These are phyloP conservation scores for Tetropium fuscum DNA, from an alignment of 2,888 invertebrate species.

Conservation along the genomic window DNA sequence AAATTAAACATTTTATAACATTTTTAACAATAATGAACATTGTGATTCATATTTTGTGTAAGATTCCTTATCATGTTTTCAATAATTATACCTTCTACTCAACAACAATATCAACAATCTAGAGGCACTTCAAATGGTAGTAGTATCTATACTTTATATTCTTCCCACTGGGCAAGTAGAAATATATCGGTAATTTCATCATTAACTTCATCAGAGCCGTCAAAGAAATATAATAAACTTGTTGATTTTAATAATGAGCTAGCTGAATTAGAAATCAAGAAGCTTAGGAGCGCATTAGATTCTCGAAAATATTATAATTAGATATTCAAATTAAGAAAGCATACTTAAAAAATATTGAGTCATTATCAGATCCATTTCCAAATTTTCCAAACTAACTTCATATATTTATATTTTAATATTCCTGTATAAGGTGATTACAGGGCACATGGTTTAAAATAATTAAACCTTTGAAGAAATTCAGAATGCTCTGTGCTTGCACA, in stretches of 20 bases:
- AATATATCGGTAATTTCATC: not conserved
- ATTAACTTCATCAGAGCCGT: not conserved
- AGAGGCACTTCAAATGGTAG: not conserved
- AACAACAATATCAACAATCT: not conserved
- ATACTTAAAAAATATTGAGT: slow-evolving; percentile 1
- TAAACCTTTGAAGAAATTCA: too few species aligned
- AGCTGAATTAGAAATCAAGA: slow-evolving; percentile 1
- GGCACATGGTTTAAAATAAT: too few species aligned
- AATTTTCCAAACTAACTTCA: not conserved
- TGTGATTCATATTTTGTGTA: not conserved
- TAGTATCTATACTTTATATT: not conserved
- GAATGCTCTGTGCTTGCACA: too few species aligned
- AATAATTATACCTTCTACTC: not conserved
- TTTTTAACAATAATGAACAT: slow-evolving; percentile 1
- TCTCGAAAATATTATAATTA: not conserved
- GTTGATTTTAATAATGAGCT: not conserved
- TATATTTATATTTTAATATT: slow-evolving; percentile 5
- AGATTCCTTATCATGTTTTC: not conserved
- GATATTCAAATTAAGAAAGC: slow-evolving; percentile 5
- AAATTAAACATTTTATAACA: not conserved
- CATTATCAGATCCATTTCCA: not conserved
- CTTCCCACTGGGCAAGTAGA: not conserved
- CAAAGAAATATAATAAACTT: slow-evolving; percentile 7
- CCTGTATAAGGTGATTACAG: too few species aligned
- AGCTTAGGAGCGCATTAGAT: not conserved